These are phyloP conservation scores for Rhodinocichla rosea DNA, from an alignment of 2,113 vertebrate species.

Conservation along the genomic window DNA sequence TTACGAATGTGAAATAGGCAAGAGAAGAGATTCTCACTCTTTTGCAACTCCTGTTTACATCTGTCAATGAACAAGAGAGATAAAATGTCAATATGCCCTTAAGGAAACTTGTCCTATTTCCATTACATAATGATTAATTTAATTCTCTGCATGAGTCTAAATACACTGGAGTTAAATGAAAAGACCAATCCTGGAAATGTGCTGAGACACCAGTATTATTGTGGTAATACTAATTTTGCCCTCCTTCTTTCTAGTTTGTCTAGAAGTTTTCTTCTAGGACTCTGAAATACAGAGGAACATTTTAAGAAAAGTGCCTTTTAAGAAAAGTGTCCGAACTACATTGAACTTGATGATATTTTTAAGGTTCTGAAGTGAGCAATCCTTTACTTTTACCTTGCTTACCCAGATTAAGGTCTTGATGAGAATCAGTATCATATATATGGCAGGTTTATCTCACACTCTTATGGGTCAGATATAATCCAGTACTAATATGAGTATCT, in stretches of 20 bases:
- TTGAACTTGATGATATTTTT: background rate
- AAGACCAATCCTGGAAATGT: background rate
- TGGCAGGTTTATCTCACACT: background rate
- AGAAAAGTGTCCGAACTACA: background rate
- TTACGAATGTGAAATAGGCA: background rate
- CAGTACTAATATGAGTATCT: background rate
- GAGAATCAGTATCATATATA: background rate
- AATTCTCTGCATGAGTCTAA: constrained; percentile 23
- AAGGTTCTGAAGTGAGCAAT: background rate
- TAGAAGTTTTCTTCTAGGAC: background rate
- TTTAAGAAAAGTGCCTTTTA: background rate
- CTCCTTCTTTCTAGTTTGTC: background rate
- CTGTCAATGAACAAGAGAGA: background rate
- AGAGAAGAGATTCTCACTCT: background rate
- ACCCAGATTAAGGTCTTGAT: background rate
- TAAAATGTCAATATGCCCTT: constrained; percentile 23
- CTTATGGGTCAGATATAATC: background rate
- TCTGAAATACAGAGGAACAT: background rate
- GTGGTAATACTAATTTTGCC: background rate
- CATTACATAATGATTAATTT: constrained; percentile 24
- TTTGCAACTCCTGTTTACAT: constrained; percentile 3
- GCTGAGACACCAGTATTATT: background rate
- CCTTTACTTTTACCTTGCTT: background rate
- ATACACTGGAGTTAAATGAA: background rate
- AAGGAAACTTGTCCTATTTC: constrained; percentile 24